Evolutionary conservation across 1,140 invertebrate genomes (phyloP).

Genomic region (Colletes latitarsis): DNA sequence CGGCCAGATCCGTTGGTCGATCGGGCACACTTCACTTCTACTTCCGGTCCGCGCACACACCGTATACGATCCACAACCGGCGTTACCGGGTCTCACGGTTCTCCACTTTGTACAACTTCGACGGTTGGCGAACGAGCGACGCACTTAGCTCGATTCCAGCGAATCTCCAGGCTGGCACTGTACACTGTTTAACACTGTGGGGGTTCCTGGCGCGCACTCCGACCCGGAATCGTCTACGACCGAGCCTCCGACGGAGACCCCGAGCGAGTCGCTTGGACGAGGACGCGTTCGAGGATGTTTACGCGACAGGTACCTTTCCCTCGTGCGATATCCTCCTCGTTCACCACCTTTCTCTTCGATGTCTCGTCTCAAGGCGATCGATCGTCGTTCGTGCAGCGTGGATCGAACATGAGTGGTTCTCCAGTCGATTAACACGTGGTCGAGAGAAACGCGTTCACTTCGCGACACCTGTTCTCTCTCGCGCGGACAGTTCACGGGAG

Average conservation of each 20-base stretch:
- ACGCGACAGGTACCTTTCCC: constrained; percentile 62
- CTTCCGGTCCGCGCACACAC: constrained; percentile 61
- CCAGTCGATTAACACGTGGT: not conserved
- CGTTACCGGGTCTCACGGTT: constrained; percentile 29
- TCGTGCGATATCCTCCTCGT: constrained; percentile 37
- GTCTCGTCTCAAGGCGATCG: not conserved
- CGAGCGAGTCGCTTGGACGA: constrained; percentile 12
- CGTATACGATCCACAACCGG: constrained; percentile 44
- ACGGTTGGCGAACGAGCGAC: too few species aligned
- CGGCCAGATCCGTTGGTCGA: constrained; percentile 24
- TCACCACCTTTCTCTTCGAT: constrained; percentile 6
- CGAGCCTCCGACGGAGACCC: not conserved
- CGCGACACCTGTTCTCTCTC: constrained; percentile 17
- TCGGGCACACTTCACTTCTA: constrained; percentile 51
- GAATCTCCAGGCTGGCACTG: constrained; percentile 25
- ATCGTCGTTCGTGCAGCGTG: constrained; percentile 9
- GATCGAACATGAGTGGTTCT: constrained; percentile 27
- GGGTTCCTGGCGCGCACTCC: not conserved
- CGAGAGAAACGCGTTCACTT: not conserved
- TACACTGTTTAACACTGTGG: constrained; percentile 39
- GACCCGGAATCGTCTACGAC: not conserved
- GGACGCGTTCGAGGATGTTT: constrained; percentile 28
- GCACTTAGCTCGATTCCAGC: not conserved
- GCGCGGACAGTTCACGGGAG: not conserved
- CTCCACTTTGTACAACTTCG: constrained; percentile 34